These are phyloP conservation scores for Macrotis lagotis DNA, from an alignment of 2,113 vertebrate species.

Conservation along the genomic window DNA sequence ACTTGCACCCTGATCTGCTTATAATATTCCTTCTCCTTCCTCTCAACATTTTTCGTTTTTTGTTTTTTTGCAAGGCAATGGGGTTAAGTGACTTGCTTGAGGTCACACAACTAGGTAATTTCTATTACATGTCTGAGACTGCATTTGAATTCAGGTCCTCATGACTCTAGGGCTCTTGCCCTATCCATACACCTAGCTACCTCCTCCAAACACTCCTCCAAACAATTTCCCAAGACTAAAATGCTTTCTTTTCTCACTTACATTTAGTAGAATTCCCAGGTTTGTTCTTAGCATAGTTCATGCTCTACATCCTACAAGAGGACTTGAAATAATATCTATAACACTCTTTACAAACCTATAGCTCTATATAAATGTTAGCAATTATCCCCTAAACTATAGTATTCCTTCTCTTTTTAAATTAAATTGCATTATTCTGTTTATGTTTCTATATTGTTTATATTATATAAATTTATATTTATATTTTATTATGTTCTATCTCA, in stretches of 20 bases:
- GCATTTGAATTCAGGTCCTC: no score
- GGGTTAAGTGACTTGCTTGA: no score
- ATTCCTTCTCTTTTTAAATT: background rate
- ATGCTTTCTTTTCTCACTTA: background rate
- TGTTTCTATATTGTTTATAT: background rate
- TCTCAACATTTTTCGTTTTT: no score
- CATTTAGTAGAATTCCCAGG: background rate
- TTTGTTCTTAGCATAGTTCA: background rate
- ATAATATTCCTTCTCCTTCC: background rate
- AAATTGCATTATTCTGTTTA: background rate
- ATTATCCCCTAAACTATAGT: background rate
- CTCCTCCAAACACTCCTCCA: background rate
- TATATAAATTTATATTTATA: no score
- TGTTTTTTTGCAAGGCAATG: no score
- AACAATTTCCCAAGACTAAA: background rate
- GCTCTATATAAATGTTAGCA: background rate
- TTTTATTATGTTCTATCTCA: background rate
- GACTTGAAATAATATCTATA: background rate
- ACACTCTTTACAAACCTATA: background rate
- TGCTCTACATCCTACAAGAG: background rate
- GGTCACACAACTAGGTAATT: no score
- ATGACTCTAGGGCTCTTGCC: no score
- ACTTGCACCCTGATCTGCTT: background rate
- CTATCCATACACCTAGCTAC: no score
- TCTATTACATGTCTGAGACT: no score